Base-by-base conservation (phyloP, 2,888 invertebrate genomes). In the Panopea generosa region DNA sequence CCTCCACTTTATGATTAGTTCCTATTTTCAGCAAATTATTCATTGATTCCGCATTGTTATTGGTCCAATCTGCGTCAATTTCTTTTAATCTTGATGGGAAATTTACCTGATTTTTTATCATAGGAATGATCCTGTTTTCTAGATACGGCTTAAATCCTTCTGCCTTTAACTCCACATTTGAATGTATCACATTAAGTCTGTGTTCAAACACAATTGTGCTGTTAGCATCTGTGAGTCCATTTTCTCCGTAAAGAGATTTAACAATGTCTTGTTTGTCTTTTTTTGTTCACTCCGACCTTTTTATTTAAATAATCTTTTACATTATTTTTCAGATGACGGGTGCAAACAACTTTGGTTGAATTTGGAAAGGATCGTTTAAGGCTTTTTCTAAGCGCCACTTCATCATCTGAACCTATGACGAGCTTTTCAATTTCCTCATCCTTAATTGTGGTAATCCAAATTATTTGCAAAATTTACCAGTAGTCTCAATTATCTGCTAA, bases 1-100 rank as follows among this genome's bases (percentile, higher is more conserved):
- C 53, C 29, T 70, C 38, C 22, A 49, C n/a, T 20, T 62, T 65
- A 11, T 55, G 56, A 14, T 55, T 47, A 2, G 67, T 67, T 1
- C 50, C 57, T 20, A 67, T 52, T 29, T 72, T 72, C 22, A 72
- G 24, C 0, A 65, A 4, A n/a, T 66, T 59, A 22, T 72, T 72
- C 20, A 59, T 52, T 0, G 52, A 52, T 22, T 71, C 71, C 1
- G 59, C 59, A 45, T 71, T 71, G 65, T 66, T 59, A 22, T 65
- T 65, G 22, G 59, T 60, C 72, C 72, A 72, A 9, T 60, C 45
- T 45, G 16, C 29, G 20, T 60, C 72, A 11, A 60, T n/a, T 11
- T 47, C 29, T 14, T 18, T 20, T 11, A 70, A 7, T 6, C 71
- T 22, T 9, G 14, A 6, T 27, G 71, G 63, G 2, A 63, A n/a